These are phyloP conservation scores for Drosophila dunni DNA, from an alignment of 1,140 invertebrate genomes.

Conservation along the genomic window DNA sequence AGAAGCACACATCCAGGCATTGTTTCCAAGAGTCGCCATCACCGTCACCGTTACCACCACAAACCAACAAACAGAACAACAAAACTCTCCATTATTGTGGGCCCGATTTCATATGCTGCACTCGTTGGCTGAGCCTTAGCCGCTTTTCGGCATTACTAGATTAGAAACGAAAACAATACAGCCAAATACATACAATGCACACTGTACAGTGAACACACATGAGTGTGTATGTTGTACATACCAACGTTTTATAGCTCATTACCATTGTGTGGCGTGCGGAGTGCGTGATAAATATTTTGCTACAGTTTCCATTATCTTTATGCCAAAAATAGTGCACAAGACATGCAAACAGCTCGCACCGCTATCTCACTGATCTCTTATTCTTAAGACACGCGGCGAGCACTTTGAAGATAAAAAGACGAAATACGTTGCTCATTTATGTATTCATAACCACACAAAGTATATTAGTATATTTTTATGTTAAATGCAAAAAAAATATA, in stretches of 20 bases:
- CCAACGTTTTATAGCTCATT: conserved; percentile 69
- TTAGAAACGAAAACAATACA: conserved; percentile 62
- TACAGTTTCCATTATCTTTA: conserved; percentile 70
- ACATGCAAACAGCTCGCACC: neutral
- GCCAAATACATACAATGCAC: conserved; percentile 2
- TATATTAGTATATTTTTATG: neutral
- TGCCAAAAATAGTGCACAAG: conserved; percentile 2
- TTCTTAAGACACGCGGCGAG: conserved; percentile 32
- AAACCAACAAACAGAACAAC: conserved; percentile 46
- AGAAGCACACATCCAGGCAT: conserved; percentile 6
- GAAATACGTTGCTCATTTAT: conserved; percentile 39
- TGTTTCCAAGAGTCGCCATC: conserved; percentile 35
- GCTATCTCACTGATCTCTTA: conserved; percentile 39
- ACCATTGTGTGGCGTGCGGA: conserved; percentile 77
- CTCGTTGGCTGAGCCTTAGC: conserved; percentile 51
- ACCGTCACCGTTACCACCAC: conserved; percentile 41
- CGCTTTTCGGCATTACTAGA: conserved; percentile 81
- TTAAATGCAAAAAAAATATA: no score
- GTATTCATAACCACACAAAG: neutral
- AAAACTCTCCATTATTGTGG: conserved; percentile 43
- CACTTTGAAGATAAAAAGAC: conserved; percentile 29
- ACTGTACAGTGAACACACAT: neutral
- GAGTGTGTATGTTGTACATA: neutral
- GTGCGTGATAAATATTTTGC: conserved; percentile 84
- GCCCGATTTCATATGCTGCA: conserved; percentile 2